These are phyloP conservation scores for Arrhopalites spinosus DNA, from an alignment of 2,888 invertebrate genomes.

Conservation along the genomic window DNA sequence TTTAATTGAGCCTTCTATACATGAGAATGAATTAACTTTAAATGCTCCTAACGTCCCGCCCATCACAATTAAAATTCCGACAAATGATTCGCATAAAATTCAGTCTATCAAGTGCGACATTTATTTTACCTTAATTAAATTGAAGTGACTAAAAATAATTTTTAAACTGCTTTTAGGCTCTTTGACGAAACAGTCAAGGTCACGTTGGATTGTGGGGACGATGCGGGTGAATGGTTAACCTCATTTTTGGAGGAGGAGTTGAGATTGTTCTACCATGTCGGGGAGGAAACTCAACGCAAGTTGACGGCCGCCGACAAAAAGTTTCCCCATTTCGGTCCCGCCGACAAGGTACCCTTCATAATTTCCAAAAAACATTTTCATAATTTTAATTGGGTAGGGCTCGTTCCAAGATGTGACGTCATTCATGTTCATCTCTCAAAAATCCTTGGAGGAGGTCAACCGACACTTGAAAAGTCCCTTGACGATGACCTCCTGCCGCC, in stretches of 20 bases:
- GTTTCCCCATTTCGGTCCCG: constrained; percentile 47
- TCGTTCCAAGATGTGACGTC: constrained; percentile 58
- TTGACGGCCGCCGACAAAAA: constrained; percentile 47
- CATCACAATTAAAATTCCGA: constrained; percentile 48
- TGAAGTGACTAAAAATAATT: too few relatives aligned
- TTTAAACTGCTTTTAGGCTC: constrained; percentile 46
- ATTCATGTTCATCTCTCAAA: constrained; percentile 58
- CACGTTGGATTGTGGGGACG: constrained; percentile 62
- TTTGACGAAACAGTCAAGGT: constrained; percentile 57
- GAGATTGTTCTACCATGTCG: constrained; percentile 45
- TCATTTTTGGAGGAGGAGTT: constrained; percentile 48
- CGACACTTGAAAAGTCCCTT: constrained; percentile 55
- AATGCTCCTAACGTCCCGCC: constrained; percentile 43
- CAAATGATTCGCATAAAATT: constrained; percentile 36
- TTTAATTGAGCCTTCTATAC: constrained; percentile 44
- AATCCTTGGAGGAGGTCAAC: constrained; percentile 59
- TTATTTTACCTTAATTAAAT: too few relatives aligned
- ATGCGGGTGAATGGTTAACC: constrained; percentile 61
- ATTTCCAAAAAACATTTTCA: too few relatives aligned
- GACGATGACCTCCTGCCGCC: constrained; percentile 58
- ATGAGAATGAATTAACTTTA: constrained; percentile 50
- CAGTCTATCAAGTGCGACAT: constrained; percentile 40
- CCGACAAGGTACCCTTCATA: too few relatives aligned
- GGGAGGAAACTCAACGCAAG: constrained; percentile 45
- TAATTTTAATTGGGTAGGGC: constrained; percentile 39